Conservation (phyloP, 2,113 vertebrate genomes). For the Hippocampus abdominalis region DNA sequence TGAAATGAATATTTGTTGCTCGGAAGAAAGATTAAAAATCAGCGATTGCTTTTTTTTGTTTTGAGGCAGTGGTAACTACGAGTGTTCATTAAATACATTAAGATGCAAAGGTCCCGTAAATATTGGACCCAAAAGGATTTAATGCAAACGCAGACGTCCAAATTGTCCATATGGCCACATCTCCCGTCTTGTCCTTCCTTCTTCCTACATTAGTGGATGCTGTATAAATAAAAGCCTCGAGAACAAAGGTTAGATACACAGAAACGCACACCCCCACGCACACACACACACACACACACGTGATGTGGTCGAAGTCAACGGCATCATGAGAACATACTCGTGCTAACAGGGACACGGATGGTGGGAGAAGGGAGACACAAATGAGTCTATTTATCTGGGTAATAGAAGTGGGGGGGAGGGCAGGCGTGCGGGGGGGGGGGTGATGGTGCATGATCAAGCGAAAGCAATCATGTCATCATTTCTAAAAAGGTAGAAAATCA, state of each 20-base stretch:
- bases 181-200: slow-evolving; percentile 56
- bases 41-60: not conserved
- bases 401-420: slow-evolving; percentile 75
- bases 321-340: slow-evolving; percentile 63
- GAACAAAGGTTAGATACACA: slow-evolving; percentile 67
- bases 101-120: not conserved
- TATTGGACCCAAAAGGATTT: not conserved
- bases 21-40: too few relatives aligned
- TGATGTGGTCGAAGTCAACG: slow-evolving; percentile 48
- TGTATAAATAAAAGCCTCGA: slow-evolving; percentile 62
- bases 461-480: slow-evolving; percentile 99
- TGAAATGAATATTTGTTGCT: too few relatives aligned
- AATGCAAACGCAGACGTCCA: not conserved
- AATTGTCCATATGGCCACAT: slow-evolving; percentile 52
- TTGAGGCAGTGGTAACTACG: not conserved
- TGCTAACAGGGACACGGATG: slow-evolving; percentile 40
- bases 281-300: slow-evolving; percentile 20
- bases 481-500: slow-evolving; percentile 98
- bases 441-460: slow-evolving; percentile 99
- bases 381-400: slow-evolving; percentile 88
- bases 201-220: slow-evolving; percentile 63
- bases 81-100: not conserved
- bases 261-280: slow-evolving; percentile 1
- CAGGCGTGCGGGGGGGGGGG: slow-evolving; percentile 47
- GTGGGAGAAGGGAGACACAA: slow-evolving; percentile 46